Base-by-base conservation (phyloP, 2,797 vertebrate species). In the Clarias pachynema region DNA sequence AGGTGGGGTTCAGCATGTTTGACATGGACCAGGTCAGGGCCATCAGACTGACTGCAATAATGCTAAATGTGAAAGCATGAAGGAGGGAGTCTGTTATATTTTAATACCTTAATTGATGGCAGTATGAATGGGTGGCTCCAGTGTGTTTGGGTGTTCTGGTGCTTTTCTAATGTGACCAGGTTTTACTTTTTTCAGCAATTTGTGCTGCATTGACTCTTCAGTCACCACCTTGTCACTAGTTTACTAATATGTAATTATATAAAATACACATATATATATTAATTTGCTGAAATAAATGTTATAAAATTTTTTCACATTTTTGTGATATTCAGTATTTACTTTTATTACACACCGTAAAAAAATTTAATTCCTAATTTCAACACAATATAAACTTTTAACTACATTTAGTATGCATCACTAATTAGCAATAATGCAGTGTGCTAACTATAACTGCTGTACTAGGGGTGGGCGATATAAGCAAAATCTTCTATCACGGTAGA, bases 341-440 rank as follows among this genome's bases (percentile, higher is more conserved):
- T 14, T 24, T 70, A 14, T 24, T 70, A 24, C 34, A 44, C 24
- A 70, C 20, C 2, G 9, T 22, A 66, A 66, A 29, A 1, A 12
- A 22, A 22, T 22, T 9, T 12, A 31, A 34, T 3, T 12, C 37
- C 15, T 15, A 70, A 12, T 20, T 34, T 69, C 4, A n/a, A 44
- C 37, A n/a, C 22, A n/a, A n/a, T 53, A 18, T 4, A 26, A 73
- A 15, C 2, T 16, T 53, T 74, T 18, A 74, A 53, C 53, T 56
- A 56, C n/a, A 53, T 53, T 74, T 56, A 26, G 14, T 49, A 31
- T 57, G n/a, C 8, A 56, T 74, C 44, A 74, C n/a, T 16, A 29
- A 57, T 75, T 56, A 75, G 16, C 16, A 57, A 34, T 75, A 75
- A 56, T 10, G n/a, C 49, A 56, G 49, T 74, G 73, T 57, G 73